Evolutionary conservation across 1,140 invertebrate genomes (phyloP).

Genomic region (Drosophila trapezifrons): DNA sequence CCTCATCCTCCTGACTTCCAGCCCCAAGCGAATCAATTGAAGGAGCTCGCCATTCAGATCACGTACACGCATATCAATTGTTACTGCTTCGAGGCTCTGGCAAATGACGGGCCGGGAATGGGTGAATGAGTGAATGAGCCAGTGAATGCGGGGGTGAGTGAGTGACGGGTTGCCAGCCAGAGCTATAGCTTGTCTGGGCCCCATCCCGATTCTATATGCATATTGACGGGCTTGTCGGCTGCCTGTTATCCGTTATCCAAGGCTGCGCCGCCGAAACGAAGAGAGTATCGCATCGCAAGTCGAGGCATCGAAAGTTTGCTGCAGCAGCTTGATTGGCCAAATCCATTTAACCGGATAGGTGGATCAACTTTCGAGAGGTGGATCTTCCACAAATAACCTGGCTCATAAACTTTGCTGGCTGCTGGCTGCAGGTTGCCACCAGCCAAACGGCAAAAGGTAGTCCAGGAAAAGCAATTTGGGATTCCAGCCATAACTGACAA

Average conservation of each 20-base stretch:
- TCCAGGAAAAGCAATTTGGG: slow-evolving; percentile 11
- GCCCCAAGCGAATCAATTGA: slow-evolving; percentile 40
- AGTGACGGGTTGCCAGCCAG: slow-evolving; percentile 50
- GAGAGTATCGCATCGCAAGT: not conserved
- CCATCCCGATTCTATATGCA: slow-evolving; percentile 23
- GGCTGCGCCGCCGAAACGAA: not conserved
- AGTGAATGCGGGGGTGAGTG: slow-evolving; percentile 24
- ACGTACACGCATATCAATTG: slow-evolving; percentile 78
- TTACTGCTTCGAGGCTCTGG: slow-evolving; percentile 68
- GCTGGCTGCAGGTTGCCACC: not conserved
- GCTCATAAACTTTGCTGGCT: slow-evolving; percentile 20
- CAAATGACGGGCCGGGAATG: slow-evolving; percentile 63
- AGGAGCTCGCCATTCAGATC: slow-evolving; percentile 54
- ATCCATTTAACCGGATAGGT: slow-evolving; percentile 13
- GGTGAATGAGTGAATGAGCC: slow-evolving; percentile 33
- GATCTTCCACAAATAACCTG: slow-evolving; percentile 1
- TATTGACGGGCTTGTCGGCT: slow-evolving; percentile 22
- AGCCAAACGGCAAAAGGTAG: slow-evolving; percentile 4
- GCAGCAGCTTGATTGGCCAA: slow-evolving; percentile 13
- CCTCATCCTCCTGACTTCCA: not conserved
- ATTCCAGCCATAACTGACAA: slow-evolving; percentile 20
- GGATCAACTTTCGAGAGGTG: slow-evolving; percentile 8
- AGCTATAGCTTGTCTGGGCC: slow-evolving; percentile 24
- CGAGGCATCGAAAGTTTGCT: slow-evolving; percentile 11
- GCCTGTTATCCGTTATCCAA: slow-evolving; percentile 19